Evolutionary conservation across 2,888 invertebrate species (phyloP).

Genomic region (Stratiomys singularior): DNA sequence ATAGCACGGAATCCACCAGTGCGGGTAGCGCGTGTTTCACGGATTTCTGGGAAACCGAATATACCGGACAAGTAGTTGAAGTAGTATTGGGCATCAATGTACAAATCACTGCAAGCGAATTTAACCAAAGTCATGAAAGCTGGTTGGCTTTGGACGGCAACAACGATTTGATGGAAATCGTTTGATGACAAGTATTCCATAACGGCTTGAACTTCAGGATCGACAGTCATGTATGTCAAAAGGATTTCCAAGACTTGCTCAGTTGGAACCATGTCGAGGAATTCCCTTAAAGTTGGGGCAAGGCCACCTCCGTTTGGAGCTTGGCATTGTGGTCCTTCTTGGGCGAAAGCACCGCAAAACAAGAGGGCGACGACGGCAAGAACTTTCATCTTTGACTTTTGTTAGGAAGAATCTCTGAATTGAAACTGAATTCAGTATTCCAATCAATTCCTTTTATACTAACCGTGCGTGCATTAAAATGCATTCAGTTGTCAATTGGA

Average conservation of each 20-base stretch:
- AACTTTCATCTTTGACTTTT: conserved; percentile 25
- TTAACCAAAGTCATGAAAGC: conserved; percentile 17
- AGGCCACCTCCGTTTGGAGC: conserved; percentile 48
- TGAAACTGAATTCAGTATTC: conserved; percentile 4
- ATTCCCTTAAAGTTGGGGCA: conserved; percentile 37
- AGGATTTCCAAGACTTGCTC: conserved; percentile 36
- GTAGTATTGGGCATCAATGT: conserved; percentile 49
- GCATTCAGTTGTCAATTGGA: too few species aligned
- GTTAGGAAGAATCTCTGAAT: not conserved
- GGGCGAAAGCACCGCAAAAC: conserved; percentile 29
- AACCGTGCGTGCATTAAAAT: not conserved
- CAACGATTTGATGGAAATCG: conserved; percentile 44
- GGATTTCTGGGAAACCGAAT: conserved; percentile 44
- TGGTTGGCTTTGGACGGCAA: conserved; percentile 24
- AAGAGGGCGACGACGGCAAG: conserved; percentile 15
- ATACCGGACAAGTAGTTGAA: conserved; percentile 47
- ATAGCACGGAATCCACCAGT: conserved; percentile 44
- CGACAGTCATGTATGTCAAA: conserved; percentile 43
- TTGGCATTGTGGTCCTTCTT: conserved; percentile 45
- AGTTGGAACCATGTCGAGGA: conserved; percentile 37
- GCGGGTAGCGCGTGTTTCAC: not conserved
- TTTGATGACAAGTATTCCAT: conserved; percentile 48
- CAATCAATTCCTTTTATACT: not conserved
- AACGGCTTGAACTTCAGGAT: conserved; percentile 48
- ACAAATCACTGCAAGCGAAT: conserved; percentile 47